These are phyloP conservation scores for Eira barbara DNA, from an alignment of 2,113 vertebrate genomes.

Conservation along the genomic window DNA sequence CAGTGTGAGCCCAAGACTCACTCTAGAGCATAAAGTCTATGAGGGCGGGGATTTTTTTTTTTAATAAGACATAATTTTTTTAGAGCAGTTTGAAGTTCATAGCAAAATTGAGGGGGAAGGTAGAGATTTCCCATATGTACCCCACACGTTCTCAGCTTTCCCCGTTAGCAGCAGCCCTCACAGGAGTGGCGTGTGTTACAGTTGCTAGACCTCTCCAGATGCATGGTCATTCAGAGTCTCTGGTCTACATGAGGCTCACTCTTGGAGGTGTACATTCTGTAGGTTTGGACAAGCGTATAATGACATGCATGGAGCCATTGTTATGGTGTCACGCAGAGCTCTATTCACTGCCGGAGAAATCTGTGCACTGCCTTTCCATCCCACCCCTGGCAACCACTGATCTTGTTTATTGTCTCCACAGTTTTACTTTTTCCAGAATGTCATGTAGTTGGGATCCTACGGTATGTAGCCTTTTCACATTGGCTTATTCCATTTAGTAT, in stretches of 20 bases:
- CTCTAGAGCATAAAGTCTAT: not conserved
- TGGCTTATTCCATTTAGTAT: not conserved
- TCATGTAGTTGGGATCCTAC: not conserved
- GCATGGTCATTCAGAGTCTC: too few relatives aligned
- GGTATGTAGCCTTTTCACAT: not conserved
- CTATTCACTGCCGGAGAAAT: not conserved
- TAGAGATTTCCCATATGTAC: not conserved
- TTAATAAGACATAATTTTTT: not conserved
- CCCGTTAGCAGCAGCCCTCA: not conserved
- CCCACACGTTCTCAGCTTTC: not conserved
- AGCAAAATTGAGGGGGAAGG: not conserved
- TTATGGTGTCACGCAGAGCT: fast-evolving
- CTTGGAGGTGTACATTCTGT: not conserved
- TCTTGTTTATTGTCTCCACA: too few relatives aligned
- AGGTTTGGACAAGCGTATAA: not conserved
- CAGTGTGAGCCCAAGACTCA: not conserved
- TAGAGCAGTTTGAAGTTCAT: not conserved
- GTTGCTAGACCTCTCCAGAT: not conserved
- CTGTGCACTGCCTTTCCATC: not conserved
- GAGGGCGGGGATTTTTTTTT: not conserved
- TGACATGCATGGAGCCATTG: too few relatives aligned
- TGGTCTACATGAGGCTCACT: not conserved
- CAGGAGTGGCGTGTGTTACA: fast-evolving
- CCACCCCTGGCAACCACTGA: not conserved
- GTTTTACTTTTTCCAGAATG: not conserved